phyloP scores from a whole-genome alignment of 2,888 invertebrate genomes.

The Labia minor region DNA sequence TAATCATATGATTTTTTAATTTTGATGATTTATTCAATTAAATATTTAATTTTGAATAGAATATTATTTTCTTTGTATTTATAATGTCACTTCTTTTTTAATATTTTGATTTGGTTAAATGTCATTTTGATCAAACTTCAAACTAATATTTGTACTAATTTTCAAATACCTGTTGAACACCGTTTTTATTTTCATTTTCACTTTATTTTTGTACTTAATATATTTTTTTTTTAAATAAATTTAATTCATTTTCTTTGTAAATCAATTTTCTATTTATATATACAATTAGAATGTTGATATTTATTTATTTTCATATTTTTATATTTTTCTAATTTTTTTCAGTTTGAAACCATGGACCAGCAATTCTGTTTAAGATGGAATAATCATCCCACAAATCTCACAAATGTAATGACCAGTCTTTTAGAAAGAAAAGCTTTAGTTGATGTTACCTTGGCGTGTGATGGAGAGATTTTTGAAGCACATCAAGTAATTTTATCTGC shows the following conservation, averaged over 20 bases:
- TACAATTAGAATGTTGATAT: no score
- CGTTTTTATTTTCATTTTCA: no score
- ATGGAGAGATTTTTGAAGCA: slow-evolving; percentile 64
- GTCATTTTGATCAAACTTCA: background rate
- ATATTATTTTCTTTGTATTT: background rate
- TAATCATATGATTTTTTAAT: background rate
- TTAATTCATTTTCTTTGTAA: background rate
- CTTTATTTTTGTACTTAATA: no score
- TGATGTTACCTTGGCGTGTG: slow-evolving; percentile 86
- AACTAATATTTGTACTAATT: background rate
- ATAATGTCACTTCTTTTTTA: background rate
- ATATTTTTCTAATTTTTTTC: slow-evolving; percentile 17
- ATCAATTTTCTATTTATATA: no score
- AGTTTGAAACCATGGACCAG: slow-evolving; percentile 39
- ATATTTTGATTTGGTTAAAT: background rate
- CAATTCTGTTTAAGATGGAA: slow-evolving; percentile 92
- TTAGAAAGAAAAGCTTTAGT: slow-evolving; percentile 80
- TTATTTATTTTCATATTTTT: background rate
- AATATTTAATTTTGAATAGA: background rate
- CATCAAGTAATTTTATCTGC: slow-evolving; percentile 89
- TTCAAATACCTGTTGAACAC: slow-evolving; percentile 13
- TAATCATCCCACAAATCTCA: slow-evolving; percentile 84
- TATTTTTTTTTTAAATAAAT: background rate
- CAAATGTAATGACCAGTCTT: slow-evolving; percentile 78
- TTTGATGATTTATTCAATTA: background rate